Evolutionary conservation across 2,888 invertebrate species (phyloP), one percentile per base, ranked within the genome.

Genomic region (Ectemnius cavifrons): DNA sequence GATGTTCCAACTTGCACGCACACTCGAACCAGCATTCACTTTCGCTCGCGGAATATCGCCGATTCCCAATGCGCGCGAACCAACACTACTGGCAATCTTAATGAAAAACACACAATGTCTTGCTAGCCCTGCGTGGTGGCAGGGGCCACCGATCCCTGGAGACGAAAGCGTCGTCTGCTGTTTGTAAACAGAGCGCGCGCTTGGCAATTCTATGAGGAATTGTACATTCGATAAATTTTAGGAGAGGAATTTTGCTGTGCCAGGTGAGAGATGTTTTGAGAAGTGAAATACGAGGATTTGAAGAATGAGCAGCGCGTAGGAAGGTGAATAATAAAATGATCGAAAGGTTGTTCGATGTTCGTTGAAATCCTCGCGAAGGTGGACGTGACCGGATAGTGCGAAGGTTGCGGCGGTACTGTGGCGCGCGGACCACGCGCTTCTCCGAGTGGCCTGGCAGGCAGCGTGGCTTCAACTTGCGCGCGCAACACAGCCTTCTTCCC

Each of bases 391-490:
- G 78, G 64, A 49, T 80, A 73, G 74, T 66, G 63, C 83, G 80
- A 81, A 80, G 83, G 87, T 85, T 86, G 77, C 85, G 86, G 84
- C 83, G 83, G 81, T 84, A 90, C 90, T 89, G 85, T 86, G 69
- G 77, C 62, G 28, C 59, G 8, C 63, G 62, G 66, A 82, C 78
- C 80, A 79, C 78, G 78, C 80, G 82, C 75, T 49, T 20, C 6
- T 46, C 49, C 47, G 45, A 65, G 28, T 67, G 20, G 65, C 69
- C 47, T 75, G 67, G 71, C 64, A 81, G 83, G 83, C 87, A 87
- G 87, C 89, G 87, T 89, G 88, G 84, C 84, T 65, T 56, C 59
- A 1, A 11, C 73, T n/a, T 88, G 89, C 89, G 89, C 88, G 87
- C 88, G 89, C 88, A 23, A 87, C 0, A 52, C 49, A 65, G 52